Evolutionary conservation across 2,888 invertebrate genomes (phyloP).

Genomic region (Bimastos eiseni): DNA sequence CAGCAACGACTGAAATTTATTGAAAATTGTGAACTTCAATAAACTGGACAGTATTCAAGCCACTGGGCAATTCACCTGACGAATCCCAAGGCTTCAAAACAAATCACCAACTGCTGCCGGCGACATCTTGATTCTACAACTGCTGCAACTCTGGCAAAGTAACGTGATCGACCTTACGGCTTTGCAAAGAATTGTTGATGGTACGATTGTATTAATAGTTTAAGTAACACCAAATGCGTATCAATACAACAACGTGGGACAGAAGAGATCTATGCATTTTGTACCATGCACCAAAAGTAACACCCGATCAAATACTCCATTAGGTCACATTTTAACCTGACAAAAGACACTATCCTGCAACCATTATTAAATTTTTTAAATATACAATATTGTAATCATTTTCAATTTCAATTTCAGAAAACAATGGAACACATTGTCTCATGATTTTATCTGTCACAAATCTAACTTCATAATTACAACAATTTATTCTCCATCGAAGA

Average conservation of each 20-base stretch:
- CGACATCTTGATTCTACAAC: no score
- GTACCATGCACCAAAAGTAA: not conserved
- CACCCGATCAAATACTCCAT: not conserved
- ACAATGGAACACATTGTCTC: not conserved
- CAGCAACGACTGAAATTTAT: no score
- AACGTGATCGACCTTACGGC: not conserved
- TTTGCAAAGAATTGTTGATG: not conserved
- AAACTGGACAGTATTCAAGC: no score
- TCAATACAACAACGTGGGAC: not conserved
- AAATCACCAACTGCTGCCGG: no score
- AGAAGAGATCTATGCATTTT: conserved; percentile 1
- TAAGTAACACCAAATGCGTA: not conserved
- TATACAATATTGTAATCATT: not conserved
- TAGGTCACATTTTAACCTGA: no score
- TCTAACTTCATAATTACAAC: conserved; percentile 3
- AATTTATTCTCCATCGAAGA: not conserved
- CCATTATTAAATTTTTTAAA: not conserved
- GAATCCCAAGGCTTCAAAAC: no score
- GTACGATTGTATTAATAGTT: not conserved
- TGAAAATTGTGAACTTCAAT: no score
- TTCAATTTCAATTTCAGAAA: not conserved
- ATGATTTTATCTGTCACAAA: not conserved
- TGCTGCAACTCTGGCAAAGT: no score
- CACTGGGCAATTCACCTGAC: no score
- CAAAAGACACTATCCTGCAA: not conserved